Base-by-base conservation (phyloP, 1,140 invertebrate genomes). In the Marisa cornuarietis region DNA sequence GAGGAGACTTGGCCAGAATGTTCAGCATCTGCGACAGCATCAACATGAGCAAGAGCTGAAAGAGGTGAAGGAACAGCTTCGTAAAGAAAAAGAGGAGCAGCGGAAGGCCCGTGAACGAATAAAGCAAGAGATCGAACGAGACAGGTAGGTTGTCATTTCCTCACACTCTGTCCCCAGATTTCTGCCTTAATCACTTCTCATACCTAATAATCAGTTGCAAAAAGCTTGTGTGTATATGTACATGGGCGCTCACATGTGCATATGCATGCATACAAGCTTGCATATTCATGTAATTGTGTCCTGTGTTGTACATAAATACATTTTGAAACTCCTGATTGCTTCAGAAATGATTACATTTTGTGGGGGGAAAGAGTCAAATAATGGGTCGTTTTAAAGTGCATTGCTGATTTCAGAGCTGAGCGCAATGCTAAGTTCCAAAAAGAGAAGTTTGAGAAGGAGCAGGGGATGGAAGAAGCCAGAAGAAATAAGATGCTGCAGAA, bases 21-120 rank as follows among this genome's bases (percentile, higher is more conserved):
- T 95, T 0, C 94, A 94, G 69, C 94, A 94, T 85, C 87, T 95
- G 68, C 94, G 95, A 85, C 91, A 93, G 80, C 93, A 92, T 90
- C 94, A 95, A 83, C 93, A 95, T 61, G 95, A 96, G 6, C 92
- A 94, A 83, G 94, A 96, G 85, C 83, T 95, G 7, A 95, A 94
- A 84, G 92, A 95, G 87, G 84, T 93, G 58, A 91, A 90, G 68
- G 92, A 92, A 68, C 90, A 94, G 85, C 93, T 95, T 82, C 94
- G 94, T 82, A 93, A 94, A 76, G 95, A 95, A 82, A 95, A 94
- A 87, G 91, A 93, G 81, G 94, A 94, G 77, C 94, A 95, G 81
- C 91, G 93, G 76, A 90, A 92, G 71, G 94, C 94, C 6, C 89
- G 94, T 83, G 94, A 95, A 82, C 92, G 93, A 84, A 93, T 96